Conservation (phyloP, 2,113 vertebrate genomes). For the Cyprinodon brontotheroides region DNA sequence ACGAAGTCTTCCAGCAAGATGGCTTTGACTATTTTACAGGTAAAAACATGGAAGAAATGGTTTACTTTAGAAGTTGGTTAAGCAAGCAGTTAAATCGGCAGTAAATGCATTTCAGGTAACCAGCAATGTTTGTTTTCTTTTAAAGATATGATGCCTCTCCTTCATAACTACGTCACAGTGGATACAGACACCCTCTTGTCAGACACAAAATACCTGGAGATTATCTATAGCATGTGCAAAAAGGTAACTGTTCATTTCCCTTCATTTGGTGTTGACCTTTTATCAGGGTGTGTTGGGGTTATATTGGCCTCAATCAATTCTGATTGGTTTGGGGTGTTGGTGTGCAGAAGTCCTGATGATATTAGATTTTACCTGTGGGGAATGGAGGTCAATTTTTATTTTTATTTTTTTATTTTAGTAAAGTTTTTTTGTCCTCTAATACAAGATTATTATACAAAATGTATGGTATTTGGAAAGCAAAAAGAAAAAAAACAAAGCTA, state of each 20-base stretch:
- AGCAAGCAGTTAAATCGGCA: background rate
- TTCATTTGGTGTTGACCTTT: no score
- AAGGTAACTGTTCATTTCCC: conserved; percentile 82
- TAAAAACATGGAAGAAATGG: background rate
- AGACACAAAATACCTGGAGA: conserved; percentile 98
- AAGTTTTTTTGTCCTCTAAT: no score
- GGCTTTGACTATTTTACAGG: conserved; percentile 95
- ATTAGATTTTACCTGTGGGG: no score
- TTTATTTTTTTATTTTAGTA: no score
- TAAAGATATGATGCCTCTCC: conserved; percentile 98
- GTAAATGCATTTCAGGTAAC: background rate
- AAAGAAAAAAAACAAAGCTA: no score
- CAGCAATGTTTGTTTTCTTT: conserved; percentile 7
- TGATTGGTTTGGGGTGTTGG: no score
- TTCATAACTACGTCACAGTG: conserved; percentile 98
- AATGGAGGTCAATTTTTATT: no score
- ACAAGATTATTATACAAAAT: no score
- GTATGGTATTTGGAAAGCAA: no score
- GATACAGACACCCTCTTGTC: conserved; percentile 96
- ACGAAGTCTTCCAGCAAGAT: conserved; percentile 98
- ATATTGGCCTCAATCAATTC: no score
- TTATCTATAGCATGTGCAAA: conserved; percentile 99
- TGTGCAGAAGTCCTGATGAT: no score
- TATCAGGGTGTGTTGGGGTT: no score
- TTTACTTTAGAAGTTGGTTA: background rate